Percentiles rank a stretch among this genome's conserved stretches.
These are phyloP conservation scores for Syrista parreyssii DNA, from an alignment of 2,888 invertebrate species.

Conservation along the genomic window DNA sequence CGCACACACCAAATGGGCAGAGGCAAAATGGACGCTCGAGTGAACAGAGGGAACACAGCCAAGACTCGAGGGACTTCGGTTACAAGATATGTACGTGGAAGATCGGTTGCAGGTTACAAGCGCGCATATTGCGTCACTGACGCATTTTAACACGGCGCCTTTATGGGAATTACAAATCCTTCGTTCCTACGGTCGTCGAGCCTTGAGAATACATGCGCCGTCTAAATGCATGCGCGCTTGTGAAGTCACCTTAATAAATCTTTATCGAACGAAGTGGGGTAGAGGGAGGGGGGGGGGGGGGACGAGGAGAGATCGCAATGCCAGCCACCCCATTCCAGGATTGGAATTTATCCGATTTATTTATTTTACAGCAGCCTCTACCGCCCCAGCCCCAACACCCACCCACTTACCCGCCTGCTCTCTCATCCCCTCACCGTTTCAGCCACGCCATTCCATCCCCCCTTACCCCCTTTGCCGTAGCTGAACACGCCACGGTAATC, in stretches of 20 bases:
- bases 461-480: neutral
- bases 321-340: neutral
- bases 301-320: neutral
- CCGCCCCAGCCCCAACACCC: too few relatives aligned
- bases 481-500: neutral
- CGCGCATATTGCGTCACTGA: conserved; percentile 34
- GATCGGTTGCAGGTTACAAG: conserved; percentile 34
- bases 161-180: conserved; percentile 39
- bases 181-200: conserved; percentile 2
- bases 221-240: conserved; percentile 30
- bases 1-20: neutral
- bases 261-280: conserved; percentile 31
- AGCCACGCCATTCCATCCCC: neutral
- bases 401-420: too few relatives aligned
- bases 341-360: neutral
- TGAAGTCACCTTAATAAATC: conserved; percentile 36
- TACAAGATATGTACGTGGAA: conserved; percentile 11
- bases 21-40: neutral
- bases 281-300: too few relatives aligned
- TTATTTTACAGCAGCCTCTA: too few relatives aligned
- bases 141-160: conserved; percentile 30
- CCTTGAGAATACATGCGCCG: conserved; percentile 18
- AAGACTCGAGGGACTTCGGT: neutral
- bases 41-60: neutral
- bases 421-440: too few relatives aligned